Evolutionary conservation across 2,797 vertebrate genomes (phyloP).

Genomic region (Carcharodon carcharias): DNA sequence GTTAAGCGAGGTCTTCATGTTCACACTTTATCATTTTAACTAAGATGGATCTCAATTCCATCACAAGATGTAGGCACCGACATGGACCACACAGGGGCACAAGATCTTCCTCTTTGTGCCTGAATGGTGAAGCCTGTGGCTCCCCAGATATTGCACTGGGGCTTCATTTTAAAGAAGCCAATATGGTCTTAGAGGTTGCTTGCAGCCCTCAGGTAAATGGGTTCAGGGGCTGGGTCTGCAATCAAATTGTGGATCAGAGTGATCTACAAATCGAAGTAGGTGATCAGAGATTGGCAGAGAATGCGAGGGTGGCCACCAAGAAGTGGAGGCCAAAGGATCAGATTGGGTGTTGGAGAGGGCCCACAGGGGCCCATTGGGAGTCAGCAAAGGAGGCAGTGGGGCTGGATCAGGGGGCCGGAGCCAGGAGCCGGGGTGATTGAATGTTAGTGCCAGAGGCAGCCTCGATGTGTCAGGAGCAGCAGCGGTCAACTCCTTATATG

Average conservation of each 20-base stretch:
- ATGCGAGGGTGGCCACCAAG: not conserved
- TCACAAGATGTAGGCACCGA: no score
- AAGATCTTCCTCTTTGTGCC: not conserved
- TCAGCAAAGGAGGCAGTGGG: not conserved
- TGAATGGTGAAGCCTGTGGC: not conserved
- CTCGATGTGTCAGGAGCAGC: not conserved
- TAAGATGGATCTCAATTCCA: no score
- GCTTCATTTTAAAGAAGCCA: not conserved
- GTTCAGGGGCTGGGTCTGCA: not conserved
- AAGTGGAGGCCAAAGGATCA: no score
- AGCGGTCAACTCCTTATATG: not conserved
- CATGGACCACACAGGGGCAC: no score
- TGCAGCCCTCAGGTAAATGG: not conserved
- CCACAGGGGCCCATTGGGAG: no score
- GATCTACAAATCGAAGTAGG: not conserved
- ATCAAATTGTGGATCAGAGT: not conserved
- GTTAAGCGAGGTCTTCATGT: no score
- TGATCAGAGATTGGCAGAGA: not conserved
- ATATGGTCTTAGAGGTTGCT: not conserved
- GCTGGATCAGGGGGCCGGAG: not conserved
- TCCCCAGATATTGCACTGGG: not conserved
- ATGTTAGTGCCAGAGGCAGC: not conserved
- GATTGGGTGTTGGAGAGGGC: no score
- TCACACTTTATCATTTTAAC: no score
- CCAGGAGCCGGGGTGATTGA: not conserved